A percentile compares a stretch with the other conserved stretches of the same genome.
Evolutionary conservation across 2,888 invertebrate genomes (phyloP).

Genomic region (Drosophila koepferae): DNA sequence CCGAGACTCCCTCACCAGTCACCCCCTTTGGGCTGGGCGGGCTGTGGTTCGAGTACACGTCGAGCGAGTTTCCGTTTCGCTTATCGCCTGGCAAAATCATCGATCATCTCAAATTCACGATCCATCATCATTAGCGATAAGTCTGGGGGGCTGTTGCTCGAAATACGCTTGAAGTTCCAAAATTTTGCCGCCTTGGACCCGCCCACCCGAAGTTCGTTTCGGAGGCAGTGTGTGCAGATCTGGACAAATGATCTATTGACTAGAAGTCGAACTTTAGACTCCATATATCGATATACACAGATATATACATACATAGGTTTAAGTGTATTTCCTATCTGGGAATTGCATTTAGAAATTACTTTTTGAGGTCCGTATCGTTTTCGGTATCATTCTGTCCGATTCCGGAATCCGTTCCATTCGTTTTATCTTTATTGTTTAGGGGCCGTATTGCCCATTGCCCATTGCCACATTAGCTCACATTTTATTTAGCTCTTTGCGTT

Average conservation of each 20-base stretch:
- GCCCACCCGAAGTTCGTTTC: neutral
- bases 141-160: conserved; percentile 24
- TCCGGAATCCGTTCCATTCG: conserved; percentile 16
- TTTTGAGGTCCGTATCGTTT: neutral
- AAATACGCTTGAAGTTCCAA: conserved; percentile 66
- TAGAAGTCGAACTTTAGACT: conserved; percentile 18
- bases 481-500: neutral
- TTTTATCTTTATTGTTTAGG: conserved; percentile 68
- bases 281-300: neutral
- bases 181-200: conserved; percentile 41
- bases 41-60: conserved; percentile 11
- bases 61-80: conserved; percentile 15
- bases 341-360: neutral
- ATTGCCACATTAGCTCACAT: conserved; percentile 22
- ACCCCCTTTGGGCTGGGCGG: neutral
- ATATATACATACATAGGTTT: neutral
- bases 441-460: conserved; percentile 28
- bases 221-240: conserved; percentile 43
- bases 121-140: conserved; percentile 80
- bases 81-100: conserved; percentile 68
- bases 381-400: conserved; percentile 3
- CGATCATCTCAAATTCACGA: conserved; percentile 81
- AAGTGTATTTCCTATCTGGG: neutral
- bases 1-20: neutral
- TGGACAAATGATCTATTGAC: conserved; percentile 21